phyloP scores from a whole-genome alignment of 2,113 vertebrate genomes.

The Lagenorhynchus albirostris region DNA sequence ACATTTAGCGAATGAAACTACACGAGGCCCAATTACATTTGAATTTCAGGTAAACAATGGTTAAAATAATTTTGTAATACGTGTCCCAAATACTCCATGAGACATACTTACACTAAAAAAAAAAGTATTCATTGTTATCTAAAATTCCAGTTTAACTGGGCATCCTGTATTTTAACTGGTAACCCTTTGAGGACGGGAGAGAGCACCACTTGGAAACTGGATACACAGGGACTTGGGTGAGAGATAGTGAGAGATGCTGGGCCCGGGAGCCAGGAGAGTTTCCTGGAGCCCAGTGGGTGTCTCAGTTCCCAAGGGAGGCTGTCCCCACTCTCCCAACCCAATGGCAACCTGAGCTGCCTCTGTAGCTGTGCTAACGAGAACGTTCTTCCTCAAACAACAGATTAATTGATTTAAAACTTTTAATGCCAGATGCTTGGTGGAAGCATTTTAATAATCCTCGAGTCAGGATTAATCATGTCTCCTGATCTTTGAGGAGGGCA shows the following conservation, averaged over 20 bases:
- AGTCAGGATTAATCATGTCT: constrained; percentile 78
- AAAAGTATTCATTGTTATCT: not conserved
- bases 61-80: not conserved
- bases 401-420: constrained; percentile 79
- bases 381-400: constrained; percentile 65
- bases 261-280: not conserved
- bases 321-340: not conserved
- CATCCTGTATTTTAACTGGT: not conserved
- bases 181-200: not conserved
- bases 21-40: not conserved
- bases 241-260: not conserved
- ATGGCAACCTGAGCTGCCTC: not conserved
- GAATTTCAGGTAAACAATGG: constrained; percentile 24
- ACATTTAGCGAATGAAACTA: constrained; percentile 12
- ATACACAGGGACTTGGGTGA: not conserved
- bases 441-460: constrained; percentile 76
- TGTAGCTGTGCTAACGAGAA: constrained; percentile 59
- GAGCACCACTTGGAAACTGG: not conserved
- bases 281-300: not conserved
- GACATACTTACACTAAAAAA: not conserved
- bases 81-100: not conserved
- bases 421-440: constrained; percentile 73
- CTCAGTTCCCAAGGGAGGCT: not conserved
- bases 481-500: constrained; percentile 77
- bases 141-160: not conserved